A percentile compares a stretch with the other conserved stretches of the same genome.
Evolutionary conservation across 2,888 invertebrate genomes (phyloP).

Genomic region (Leptarthrus brevirostris): DNA sequence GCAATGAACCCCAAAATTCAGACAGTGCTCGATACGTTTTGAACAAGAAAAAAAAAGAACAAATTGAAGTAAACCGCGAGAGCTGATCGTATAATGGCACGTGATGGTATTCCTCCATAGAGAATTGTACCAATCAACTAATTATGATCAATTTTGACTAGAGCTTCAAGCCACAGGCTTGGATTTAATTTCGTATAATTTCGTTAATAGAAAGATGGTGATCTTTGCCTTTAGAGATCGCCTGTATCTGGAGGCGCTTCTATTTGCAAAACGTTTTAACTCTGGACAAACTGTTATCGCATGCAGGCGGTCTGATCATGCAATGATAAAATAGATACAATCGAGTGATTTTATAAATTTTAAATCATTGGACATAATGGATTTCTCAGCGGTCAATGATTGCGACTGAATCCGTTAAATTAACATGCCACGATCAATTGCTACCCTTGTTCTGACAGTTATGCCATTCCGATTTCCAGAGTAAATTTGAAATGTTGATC

Average conservation of each 20-base stretch:
- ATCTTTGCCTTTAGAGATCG: not conserved
- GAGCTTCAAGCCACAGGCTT: constrained; percentile 52
- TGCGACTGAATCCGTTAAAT: constrained; percentile 2
- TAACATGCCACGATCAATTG: not conserved
- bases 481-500: constrained; percentile 28
- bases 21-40: constrained; percentile 34
- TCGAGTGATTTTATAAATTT: constrained; percentile 19
- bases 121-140: constrained; percentile 40
- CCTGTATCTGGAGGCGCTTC: not conserved
- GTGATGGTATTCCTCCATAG: constrained; percentile 39
- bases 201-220: constrained; percentile 39
- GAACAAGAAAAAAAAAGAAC: not conserved
- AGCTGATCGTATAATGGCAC: constrained; percentile 44
- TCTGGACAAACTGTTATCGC: constrained; percentile 12
- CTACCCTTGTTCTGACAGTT: constrained; percentile 10
- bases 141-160: constrained; percentile 48
- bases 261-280: too few species aligned
- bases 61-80: not conserved
- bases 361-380: constrained; percentile 8
- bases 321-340: constrained; percentile 12
- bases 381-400: not conserved
- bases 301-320: constrained; percentile 13
- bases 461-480: not conserved
- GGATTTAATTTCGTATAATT: constrained; percentile 30
- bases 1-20: constrained; percentile 6